Evolutionary conservation across 2,113 vertebrate genomes (phyloP).

Genomic region (Lates calcarifer): DNA sequence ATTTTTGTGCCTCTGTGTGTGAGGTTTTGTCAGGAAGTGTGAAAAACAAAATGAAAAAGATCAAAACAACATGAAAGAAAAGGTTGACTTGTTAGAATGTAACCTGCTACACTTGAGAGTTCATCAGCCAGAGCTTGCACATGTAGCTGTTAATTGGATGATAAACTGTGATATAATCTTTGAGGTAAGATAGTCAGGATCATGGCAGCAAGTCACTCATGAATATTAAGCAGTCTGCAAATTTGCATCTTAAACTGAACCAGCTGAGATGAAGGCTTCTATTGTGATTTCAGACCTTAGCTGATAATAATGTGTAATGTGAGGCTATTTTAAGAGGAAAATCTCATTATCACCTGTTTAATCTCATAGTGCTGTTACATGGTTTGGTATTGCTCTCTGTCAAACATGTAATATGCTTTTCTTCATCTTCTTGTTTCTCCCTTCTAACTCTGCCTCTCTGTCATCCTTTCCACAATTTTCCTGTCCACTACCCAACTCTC

Average conservation of each 20-base stretch:
- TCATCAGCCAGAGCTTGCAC: not conserved
- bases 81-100: constrained; percentile 14
- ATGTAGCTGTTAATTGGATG: constrained; percentile 49
- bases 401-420: not conserved
- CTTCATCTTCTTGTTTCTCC: not conserved
- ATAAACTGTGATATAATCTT: constrained; percentile 41
- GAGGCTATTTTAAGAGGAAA: constrained; percentile 53
- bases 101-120: constrained; percentile 2
- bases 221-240: constrained; percentile 54
- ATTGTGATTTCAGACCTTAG: constrained; percentile 62
- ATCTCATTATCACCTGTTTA: constrained; percentile 23
- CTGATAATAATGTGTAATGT: constrained; percentile 67
- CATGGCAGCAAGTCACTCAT: constrained; percentile 33
- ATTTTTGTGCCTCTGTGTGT: not conserved
- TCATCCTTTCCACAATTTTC: not conserved
- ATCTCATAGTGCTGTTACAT: not conserved
- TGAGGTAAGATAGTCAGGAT: constrained; percentile 21
- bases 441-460: not conserved
- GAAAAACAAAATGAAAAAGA: not conserved
- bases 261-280: constrained; percentile 40
- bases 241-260: constrained; percentile 57
- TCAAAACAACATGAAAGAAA: constrained; percentile 6
- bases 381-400: not conserved
- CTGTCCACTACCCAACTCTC: not conserved
- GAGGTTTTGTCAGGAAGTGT: not conserved